Conservation (phyloP, 1,140 invertebrate species). For the Bombyx mori region DNA sequence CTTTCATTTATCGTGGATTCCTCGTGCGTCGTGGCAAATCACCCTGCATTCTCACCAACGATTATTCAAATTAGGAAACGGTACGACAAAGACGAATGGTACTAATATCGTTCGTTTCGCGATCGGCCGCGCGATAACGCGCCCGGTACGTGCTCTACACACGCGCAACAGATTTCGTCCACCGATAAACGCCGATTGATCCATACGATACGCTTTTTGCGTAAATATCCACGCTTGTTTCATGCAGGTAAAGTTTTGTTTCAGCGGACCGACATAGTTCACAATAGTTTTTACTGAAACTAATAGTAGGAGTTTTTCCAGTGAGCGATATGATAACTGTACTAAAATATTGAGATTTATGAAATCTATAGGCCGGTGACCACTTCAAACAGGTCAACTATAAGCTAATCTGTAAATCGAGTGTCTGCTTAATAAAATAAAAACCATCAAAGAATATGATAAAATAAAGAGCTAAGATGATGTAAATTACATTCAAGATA, state of each 20-base stretch:
- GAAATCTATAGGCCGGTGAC: no score
- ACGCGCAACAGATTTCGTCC: slow-evolving; percentile 53
- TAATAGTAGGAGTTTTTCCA: no score
- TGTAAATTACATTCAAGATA: no score
- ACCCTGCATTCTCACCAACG: slow-evolving; percentile 61
- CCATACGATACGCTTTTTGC: slow-evolving; percentile 59
- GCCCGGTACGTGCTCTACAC: slow-evolving; percentile 45
- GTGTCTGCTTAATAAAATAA: no score
- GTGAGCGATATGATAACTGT: no score
- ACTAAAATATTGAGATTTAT: no score
- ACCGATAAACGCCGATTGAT: slow-evolving; percentile 62
- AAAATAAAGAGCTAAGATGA: no score
- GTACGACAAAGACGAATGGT: slow-evolving; percentile 69
- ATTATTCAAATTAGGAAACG: slow-evolving; percentile 68
- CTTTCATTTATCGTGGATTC: slow-evolving; percentile 3
- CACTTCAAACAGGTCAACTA: no score
- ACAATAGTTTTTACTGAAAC: no score
- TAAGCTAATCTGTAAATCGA: no score
- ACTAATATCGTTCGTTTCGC: slow-evolving; percentile 55
- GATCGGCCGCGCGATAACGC: slow-evolving; percentile 51
- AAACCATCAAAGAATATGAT: no score
- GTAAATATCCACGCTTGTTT: slow-evolving; percentile 57
- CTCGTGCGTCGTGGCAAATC: slow-evolving; percentile 29
- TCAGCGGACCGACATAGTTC: slow-evolving; percentile 13
- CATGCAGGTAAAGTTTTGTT: slow-evolving; percentile 30